A percentile compares a stretch with the other conserved stretches of the same genome.
Evolutionary conservation across 2,888 invertebrate genomes (phyloP).

Genomic region (Epiblema foenella): DNA sequence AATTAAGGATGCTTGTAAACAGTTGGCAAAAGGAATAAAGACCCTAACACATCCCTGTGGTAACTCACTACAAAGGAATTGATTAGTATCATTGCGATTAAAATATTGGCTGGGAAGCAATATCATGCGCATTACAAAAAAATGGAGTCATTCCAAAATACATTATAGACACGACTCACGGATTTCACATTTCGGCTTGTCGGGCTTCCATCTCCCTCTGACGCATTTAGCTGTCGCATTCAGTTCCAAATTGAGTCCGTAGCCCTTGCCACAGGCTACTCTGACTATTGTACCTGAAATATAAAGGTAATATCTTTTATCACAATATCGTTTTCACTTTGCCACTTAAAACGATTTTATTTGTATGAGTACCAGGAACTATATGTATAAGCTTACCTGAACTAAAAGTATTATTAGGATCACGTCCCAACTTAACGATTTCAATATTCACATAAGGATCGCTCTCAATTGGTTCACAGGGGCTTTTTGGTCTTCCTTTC

Average conservation of each 20-base stretch:
- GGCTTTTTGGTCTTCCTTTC: conserved; percentile 83
- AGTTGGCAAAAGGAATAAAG: background rate
- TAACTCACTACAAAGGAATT: conserved; percentile 1
- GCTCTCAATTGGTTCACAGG: conserved; percentile 88
- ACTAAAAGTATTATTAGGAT: conserved; percentile 89
- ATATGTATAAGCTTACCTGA: conserved; percentile 80
- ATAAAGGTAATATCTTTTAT: background rate
- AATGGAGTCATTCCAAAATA: conserved; percentile 44
- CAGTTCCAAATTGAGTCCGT: conserved; percentile 88
- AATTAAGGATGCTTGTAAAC: background rate
- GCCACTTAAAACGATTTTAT: background rate
- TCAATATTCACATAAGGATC: conserved; percentile 89
- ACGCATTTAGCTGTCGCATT: conserved; percentile 93
- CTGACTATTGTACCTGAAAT: conserved; percentile 88
- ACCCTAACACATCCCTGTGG: conserved; percentile 2
- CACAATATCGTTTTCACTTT: background rate
- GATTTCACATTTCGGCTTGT: conserved; percentile 91
- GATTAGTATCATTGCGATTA: background rate
- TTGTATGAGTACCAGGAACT: too few species aligned
- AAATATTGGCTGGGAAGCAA: conserved; percentile 36
- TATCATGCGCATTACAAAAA: conserved; percentile 44
- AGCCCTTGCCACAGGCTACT: conserved; percentile 91
- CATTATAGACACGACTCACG: conserved; percentile 80
- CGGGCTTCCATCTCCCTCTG: conserved; percentile 93
- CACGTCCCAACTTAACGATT: conserved; percentile 88